Evolutionary conservation across 30 jellyfish, hydroid and myxozoan genomes (phyloP).

Genomic region (Hydractinia echinata): DNA sequence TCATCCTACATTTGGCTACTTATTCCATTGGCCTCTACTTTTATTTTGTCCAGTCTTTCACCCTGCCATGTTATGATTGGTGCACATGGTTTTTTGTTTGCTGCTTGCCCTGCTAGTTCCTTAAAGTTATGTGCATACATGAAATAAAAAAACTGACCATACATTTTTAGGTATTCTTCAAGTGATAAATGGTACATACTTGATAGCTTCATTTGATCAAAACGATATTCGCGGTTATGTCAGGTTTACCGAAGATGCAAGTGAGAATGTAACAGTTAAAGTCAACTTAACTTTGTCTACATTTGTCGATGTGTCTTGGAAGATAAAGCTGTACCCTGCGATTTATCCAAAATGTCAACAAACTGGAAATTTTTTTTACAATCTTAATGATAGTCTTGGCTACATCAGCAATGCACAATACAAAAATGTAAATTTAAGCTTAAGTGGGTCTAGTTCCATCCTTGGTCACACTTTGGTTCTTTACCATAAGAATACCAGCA

Average conservation of each 20-base stretch:
- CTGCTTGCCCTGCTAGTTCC: too few species aligned
- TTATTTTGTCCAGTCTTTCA: too few species aligned
- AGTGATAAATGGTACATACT: background rate
- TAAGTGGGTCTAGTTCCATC: slow-evolving; percentile 3
- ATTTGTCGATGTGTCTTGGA: background rate
- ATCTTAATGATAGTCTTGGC: background rate
- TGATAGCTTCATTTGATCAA: background rate
- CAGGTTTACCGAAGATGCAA: background rate
- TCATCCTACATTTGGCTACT: too few species aligned
- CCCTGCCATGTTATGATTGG: too few species aligned
- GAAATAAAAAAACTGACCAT: too few species aligned
- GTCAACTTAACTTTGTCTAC: background rate
- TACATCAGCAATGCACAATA: background rate
- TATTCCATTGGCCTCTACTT: too few species aligned
- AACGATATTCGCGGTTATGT: slow-evolving; percentile 8
- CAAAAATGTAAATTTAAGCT: background rate
- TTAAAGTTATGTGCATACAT: too few species aligned
- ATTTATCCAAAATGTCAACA: background rate
- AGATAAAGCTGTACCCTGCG: background rate
- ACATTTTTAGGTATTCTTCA: too few species aligned
- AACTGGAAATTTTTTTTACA: background rate
- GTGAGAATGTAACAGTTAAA: slow-evolving; percentile 10
- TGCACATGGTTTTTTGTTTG: too few species aligned
- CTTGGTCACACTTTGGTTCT: slow-evolving; percentile 9
- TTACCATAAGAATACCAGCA: background rate